These are phyloP conservation scores for Riparia riparia DNA, from an alignment of 2,113 vertebrate species.

Conservation along the genomic window DNA sequence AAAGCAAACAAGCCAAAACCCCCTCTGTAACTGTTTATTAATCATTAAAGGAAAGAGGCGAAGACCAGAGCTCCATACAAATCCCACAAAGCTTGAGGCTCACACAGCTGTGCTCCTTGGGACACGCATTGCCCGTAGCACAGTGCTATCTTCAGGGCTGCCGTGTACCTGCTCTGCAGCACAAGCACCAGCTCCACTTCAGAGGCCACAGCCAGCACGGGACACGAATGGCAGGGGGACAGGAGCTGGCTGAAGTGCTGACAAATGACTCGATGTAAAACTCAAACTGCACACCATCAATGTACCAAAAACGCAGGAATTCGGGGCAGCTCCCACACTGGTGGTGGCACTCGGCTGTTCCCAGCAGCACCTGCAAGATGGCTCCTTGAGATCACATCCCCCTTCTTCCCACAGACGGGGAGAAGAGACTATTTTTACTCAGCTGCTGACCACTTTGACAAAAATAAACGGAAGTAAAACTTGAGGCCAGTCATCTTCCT, in stretches of 20 bases:
- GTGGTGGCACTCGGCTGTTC: fast-evolving
- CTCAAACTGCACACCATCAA: neutral
- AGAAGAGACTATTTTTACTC: conserved; percentile 20
- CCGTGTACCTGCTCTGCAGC: neutral
- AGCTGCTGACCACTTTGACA: neutral
- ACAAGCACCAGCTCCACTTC: neutral
- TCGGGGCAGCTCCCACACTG: fast-evolving
- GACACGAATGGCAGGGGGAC: neutral
- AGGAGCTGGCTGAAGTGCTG: neutral
- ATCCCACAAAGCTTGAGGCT: neutral
- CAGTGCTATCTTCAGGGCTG: neutral
- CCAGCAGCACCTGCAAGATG: neutral
- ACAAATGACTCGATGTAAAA: neutral
- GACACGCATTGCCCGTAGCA: neutral
- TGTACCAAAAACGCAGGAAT: neutral
- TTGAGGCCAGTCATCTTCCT: neutral
- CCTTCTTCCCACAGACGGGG: neutral
- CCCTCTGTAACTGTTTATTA: neutral
- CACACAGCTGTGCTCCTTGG: neutral
- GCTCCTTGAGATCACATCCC: neutral
- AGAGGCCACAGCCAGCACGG: neutral
- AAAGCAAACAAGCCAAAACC: neutral
- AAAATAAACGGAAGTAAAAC: neutral
- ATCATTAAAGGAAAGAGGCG: neutral
- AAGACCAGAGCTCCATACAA: neutral